Conservation (phyloP, 2,888 invertebrate genomes). For the Suillia variegata region DNA sequence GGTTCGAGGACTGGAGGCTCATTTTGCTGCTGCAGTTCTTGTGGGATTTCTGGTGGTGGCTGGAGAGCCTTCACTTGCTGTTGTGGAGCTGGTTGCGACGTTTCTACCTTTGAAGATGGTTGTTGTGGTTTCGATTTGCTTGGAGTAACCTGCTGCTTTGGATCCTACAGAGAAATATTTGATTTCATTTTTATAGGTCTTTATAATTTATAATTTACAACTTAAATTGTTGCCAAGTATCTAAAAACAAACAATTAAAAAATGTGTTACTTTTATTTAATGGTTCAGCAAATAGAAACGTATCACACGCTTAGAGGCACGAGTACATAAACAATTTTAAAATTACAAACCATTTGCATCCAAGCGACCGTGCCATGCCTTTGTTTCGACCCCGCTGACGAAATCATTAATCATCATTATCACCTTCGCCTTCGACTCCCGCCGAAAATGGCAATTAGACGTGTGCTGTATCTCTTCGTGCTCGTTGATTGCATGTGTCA, state of each 20-base stretch:
- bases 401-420: too few species aligned
- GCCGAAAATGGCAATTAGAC: too few species aligned
- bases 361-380: too few species aligned
- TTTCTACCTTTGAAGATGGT: neutral
- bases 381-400: too few species aligned
- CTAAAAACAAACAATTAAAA: neutral
- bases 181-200: neutral
- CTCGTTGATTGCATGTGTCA: too few species aligned
- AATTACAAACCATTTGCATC: neutral
- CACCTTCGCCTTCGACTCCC: too few species aligned
- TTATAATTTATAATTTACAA: neutral
- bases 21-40: conserved; percentile 3
- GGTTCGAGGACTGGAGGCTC: neutral
- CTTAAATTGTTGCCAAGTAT: neutral
- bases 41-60: neutral
- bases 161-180: neutral
- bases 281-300: neutral
- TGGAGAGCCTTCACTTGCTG: conserved; percentile 1
- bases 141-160: too few species aligned
- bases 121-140: neutral
- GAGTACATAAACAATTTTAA: too few species aligned
- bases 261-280: neutral
- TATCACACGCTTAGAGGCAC: neutral
- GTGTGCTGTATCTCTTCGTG: too few species aligned
- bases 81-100: neutral